Evolutionary conservation across 2,113 vertebrate species (phyloP).

Genomic region (Progne subis): DNA sequence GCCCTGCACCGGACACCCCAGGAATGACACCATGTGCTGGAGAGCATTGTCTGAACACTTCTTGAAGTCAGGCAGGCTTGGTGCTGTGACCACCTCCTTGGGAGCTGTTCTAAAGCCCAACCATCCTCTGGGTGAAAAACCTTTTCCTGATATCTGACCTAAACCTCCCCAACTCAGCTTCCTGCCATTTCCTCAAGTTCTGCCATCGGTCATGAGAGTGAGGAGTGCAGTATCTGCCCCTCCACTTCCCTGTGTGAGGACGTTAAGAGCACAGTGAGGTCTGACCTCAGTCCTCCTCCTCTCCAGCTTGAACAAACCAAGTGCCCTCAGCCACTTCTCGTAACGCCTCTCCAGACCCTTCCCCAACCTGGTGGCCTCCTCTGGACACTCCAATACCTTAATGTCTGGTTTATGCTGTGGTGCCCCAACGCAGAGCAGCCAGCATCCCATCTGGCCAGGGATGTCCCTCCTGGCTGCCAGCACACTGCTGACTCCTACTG

Average conservation of each 20-base stretch:
- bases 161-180: background rate
- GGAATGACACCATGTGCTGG: background rate
- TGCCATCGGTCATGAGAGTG: background rate
- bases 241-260: background rate
- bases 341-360: background rate
- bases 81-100: background rate
- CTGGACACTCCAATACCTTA: background rate
- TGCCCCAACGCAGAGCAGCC: background rate
- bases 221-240: background rate
- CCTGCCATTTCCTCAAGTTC: background rate
- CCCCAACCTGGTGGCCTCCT: background rate
- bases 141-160: background rate
- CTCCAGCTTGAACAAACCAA: background rate
- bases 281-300: background rate
- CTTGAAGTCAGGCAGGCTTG: background rate
- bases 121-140: background rate
- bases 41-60: background rate
- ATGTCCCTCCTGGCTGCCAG: background rate
- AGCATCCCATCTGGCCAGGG: background rate
- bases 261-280: background rate
- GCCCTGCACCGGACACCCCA: background rate
- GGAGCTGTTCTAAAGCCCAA: background rate
- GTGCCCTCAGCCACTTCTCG: background rate
- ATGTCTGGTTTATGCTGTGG: background rate
- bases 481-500: accelerated